Conservation (phyloP, 2,113 vertebrate genomes). For the Emydocephalus ijimae region DNA sequence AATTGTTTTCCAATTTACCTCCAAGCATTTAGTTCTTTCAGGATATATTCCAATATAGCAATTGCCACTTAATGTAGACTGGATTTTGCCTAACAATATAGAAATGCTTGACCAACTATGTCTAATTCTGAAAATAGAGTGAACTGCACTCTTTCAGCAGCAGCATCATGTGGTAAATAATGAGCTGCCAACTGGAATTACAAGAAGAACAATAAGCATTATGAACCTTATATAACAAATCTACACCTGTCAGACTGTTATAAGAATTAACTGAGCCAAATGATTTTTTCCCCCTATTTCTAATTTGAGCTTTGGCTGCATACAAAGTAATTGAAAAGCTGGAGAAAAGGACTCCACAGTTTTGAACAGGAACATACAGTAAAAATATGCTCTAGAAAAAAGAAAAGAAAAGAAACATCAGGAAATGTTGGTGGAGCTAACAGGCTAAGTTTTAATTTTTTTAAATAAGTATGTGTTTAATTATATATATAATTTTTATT, state of each 20-base stretch:
- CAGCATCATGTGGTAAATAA: conserved; percentile 2
- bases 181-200: neutral
- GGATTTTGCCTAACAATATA: neutral
- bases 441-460: neutral
- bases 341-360: neutral
- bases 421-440: neutral
- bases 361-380: neutral
- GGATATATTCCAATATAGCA: conserved; percentile 30
- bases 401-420: neutral
- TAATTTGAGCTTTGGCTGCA: neutral
- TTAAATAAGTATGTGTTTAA: neutral
- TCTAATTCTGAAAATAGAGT: neutral
- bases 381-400: neutral
- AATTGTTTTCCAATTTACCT: conserved; percentile 29
- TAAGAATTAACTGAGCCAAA: neutral
- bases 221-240: conserved; percentile 28
- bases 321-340: conserved; percentile 2
- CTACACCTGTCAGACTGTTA: conserved; percentile 1
- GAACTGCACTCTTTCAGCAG: conserved; percentile 20
- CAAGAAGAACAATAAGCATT: conserved; percentile 11
- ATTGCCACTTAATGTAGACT: conserved; percentile 18
- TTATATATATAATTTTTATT: neutral
- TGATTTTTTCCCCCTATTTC: neutral
- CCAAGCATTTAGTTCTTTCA: conserved; percentile 37
- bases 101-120: conserved; percentile 8